Percentiles rank a stretch among this genome's conserved stretches.
phyloP scores from a whole-genome alignment of 1,140 invertebrate species.

The Hypsibius dujardini region DNA sequence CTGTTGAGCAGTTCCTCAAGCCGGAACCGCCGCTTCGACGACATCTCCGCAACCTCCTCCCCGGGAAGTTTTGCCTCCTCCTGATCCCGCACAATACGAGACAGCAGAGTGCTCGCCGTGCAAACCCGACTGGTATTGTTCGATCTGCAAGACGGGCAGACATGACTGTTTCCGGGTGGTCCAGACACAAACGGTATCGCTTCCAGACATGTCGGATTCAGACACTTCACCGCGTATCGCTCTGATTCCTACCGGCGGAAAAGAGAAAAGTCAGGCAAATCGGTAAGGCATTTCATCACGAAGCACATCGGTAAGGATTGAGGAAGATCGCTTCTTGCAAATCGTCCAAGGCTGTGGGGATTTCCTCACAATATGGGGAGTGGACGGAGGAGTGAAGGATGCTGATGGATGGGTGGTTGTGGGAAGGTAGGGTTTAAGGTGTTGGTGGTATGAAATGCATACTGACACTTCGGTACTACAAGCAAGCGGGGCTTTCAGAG shows the following conservation, averaged over 20 bases:
- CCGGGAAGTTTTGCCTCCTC: neutral
- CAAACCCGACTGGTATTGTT: neutral
- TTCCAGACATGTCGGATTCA: neutral
- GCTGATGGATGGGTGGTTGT: neutral
- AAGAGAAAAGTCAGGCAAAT: neutral
- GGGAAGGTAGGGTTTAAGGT: constrained; percentile 11
- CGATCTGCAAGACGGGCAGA: neutral
- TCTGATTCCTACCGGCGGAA: neutral
- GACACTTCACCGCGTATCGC: neutral
- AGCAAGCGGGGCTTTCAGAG: neutral
- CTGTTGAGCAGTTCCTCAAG: neutral
- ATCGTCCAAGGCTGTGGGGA: neutral
- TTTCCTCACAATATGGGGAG: neutral
- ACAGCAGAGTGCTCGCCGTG: no score
- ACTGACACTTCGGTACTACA: no score
- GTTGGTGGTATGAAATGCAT: neutral
- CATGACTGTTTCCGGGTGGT: neutral
- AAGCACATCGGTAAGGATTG: neutral
- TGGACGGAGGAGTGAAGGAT: neutral
- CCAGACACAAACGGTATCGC: neutral
- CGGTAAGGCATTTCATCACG: neutral
- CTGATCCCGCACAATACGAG: neutral
- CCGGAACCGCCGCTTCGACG: neutral
- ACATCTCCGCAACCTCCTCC: neutral
- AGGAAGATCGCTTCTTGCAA: neutral